Percentiles rank a stretch among this genome's conserved stretches.
These are phyloP conservation scores for Villa cingulata DNA, from an alignment of 2,888 invertebrate species.

Conservation along the genomic window DNA sequence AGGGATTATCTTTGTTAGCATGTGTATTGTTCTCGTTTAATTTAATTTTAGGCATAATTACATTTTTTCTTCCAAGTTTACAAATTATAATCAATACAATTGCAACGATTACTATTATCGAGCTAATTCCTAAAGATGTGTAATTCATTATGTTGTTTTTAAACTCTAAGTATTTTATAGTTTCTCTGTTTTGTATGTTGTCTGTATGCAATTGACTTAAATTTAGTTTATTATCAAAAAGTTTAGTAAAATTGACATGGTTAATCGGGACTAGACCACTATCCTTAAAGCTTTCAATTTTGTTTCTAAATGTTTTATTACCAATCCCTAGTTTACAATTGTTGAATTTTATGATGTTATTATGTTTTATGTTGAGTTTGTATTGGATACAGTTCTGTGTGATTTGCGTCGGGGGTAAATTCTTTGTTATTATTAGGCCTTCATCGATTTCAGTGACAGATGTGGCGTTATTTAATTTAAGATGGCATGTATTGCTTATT, in stretches of 20 bases:
- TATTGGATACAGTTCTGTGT: background rate
- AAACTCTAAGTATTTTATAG: background rate
- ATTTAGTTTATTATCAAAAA: background rate
- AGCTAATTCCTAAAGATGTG: background rate
- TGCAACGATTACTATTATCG: background rate
- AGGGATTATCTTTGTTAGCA: background rate
- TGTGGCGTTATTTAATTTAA: background rate
- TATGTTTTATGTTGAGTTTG: background rate
- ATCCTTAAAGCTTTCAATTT: background rate
- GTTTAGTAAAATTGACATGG: background rate
- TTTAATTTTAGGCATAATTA: background rate
- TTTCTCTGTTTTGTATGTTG: background rate
- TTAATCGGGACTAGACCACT: background rate
- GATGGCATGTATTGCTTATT: background rate
- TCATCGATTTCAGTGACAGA: background rate
- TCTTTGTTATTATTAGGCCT: background rate
- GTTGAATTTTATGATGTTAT: background rate
- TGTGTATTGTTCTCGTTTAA: background rate
- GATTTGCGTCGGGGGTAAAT: background rate
- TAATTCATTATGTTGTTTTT: background rate
- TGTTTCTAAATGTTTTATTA: background rate
- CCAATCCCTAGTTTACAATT: background rate
- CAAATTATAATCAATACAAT: background rate
- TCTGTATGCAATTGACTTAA: background rate
- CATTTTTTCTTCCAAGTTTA: background rate